Evolutionary conservation across 2,888 invertebrate genomes (phyloP), one percentile per base, ranked within the genome.

Genomic region (Chirona hameri): DNA sequence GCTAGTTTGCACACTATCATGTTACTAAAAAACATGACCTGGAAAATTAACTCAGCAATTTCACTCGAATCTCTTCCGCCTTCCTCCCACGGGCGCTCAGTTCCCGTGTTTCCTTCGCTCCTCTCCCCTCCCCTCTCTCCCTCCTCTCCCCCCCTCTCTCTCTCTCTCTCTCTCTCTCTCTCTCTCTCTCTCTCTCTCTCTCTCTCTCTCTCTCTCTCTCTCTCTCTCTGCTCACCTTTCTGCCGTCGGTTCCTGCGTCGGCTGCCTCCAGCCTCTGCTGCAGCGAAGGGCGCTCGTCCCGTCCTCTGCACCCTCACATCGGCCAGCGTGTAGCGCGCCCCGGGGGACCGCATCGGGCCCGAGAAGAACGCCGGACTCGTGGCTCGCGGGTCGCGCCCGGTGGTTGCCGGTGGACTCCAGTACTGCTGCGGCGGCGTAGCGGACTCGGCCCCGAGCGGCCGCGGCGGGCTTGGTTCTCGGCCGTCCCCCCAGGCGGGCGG

Each of bases 121-220:
- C 39, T 5, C 39, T n/a, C 39, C 7, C 39, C 39, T 39, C 39
- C 39, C 7, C 39, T 7, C 4, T 39, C 7, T 2, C 39, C 39
- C 4, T 39, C 4, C 7, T 39, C 39, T 39, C 39, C 3, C 79
- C n/a, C 79, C 46, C 4, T 27, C 21, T 27, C 79, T 27, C 12
- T 76, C 76, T 76, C 76, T 76, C 24, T 76, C n/a, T 76, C 24
- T 76, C 76, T 76, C 24, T 76, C 76, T 76, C 24, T 76, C 76
- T 76, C 76, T 76, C 24, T 76, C 76, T 76, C 76, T 76, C 24
- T 76, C 76, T 76, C 76, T 76, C 24, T 76, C 76, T 76, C 76
- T 76, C 24, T 76, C 76, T 76, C 76, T 76, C 76, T 76, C 46
- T 76, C n/a, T 76, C n/a, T 76, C 76, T 46, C 76, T 76, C 14